Evolutionary conservation across 2,888 invertebrate species (phyloP).

Genomic region (Hirtodrosophila duncani): DNA sequence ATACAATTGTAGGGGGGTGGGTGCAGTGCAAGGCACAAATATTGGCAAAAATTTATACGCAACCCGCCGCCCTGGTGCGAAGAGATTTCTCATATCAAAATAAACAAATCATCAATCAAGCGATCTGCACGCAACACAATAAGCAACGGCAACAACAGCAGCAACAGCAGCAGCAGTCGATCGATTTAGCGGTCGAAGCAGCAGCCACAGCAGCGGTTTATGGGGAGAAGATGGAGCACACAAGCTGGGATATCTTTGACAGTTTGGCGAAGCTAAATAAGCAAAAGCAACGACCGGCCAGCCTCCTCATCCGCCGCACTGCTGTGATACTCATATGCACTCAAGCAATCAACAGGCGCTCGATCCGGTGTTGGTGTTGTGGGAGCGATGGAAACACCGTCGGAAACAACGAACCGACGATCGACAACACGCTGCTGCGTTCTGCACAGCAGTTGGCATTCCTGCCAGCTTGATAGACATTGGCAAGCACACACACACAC

Average conservation of each 20-base stretch:
- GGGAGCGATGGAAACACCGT: conserved; percentile 2
- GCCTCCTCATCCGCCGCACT: conserved; percentile 19
- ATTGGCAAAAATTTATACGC: conserved; percentile 46
- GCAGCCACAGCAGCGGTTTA: not conserved
- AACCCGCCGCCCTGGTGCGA: conserved; percentile 46
- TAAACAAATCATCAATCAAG: conserved; percentile 75
- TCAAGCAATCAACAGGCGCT: conserved; percentile 64
- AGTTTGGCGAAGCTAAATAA: conserved; percentile 61
- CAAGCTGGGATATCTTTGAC: conserved; percentile 70
- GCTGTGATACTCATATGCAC: conserved; percentile 60
- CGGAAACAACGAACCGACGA: conserved; percentile 8
- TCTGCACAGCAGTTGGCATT: conserved; percentile 54
- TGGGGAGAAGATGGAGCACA: conserved; percentile 3
- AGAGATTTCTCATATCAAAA: conserved; percentile 67
- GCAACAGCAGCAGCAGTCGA: conserved; percentile 23
- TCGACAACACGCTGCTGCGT: conserved; percentile 20
- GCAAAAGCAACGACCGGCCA: conserved; percentile 16
- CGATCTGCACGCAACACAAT: conserved; percentile 54
- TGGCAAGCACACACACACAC: conserved; percentile 9
- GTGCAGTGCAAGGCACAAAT: conserved; percentile 21
- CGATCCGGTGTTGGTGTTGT: conserved; percentile 10
- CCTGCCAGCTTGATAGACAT: conserved; percentile 42
- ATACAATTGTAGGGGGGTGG: conserved; percentile 21
- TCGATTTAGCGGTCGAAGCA: conserved; percentile 9
- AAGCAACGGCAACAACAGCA: conserved; percentile 15